Evolutionary conservation across 2,113 vertebrate genomes (phyloP).

Genomic region (Brachyhypopomus occidentalis): DNA sequence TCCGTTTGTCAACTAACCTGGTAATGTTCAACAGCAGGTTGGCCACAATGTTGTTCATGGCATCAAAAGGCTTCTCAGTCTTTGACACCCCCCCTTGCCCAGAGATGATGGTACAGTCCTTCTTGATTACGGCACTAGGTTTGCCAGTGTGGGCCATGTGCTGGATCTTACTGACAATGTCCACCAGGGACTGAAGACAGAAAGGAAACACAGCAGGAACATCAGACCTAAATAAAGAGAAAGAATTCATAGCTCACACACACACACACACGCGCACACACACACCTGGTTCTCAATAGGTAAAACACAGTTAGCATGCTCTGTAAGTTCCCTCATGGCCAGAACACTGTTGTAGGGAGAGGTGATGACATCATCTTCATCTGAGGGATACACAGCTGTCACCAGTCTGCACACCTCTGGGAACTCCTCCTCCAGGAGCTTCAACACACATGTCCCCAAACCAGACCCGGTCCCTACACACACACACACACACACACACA

Average conservation of each 20-base stretch:
- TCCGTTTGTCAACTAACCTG: conserved; percentile 73
- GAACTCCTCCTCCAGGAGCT: conserved; percentile 91
- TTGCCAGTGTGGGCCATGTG: conserved; percentile 77
- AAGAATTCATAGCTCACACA: not conserved
- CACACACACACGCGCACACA: conserved; percentile 13
- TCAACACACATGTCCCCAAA: conserved; percentile 89
- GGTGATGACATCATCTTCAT: conserved; percentile 94
- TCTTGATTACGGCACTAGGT: conserved; percentile 76
- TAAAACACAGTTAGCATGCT: conserved; percentile 93
- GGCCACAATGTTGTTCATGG: conserved; percentile 96
- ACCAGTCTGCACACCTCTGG: conserved; percentile 92
- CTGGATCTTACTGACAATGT: conserved; percentile 92
- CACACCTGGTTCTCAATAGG: conserved; percentile 95
- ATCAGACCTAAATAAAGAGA: not conserved
- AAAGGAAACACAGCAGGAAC: conserved; percentile 33
- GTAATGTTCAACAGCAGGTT: conserved; percentile 93
- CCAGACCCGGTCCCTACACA: conserved; percentile 92
- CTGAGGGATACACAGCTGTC: conserved; percentile 89
- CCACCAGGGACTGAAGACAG: conserved; percentile 84
- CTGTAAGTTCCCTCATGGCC: conserved; percentile 92
- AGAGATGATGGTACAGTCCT: conserved; percentile 80
- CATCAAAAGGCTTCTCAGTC: conserved; percentile 88
- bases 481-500: not conserved
- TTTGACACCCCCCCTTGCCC: conserved; percentile 69
- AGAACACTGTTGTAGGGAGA: conserved; percentile 96